Percentiles rank a stretch among this genome's conserved stretches.
Evolutionary conservation across 1,140 invertebrate genomes (phyloP).

Genomic region (Cepaea nemoralis): DNA sequence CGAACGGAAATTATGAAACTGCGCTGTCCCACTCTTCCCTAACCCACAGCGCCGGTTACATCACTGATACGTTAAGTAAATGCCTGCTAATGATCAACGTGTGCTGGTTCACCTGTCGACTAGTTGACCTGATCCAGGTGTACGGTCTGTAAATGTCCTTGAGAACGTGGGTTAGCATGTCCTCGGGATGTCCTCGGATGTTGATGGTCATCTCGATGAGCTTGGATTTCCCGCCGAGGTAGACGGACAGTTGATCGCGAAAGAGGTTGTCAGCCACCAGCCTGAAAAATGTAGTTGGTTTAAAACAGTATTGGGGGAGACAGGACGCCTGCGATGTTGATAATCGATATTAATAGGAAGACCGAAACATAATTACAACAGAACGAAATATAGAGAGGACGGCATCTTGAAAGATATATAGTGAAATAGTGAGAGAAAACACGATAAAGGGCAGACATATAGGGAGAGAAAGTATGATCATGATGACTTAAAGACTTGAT

Average conservation of each 20-base stretch:
- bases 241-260: slow-evolving; percentile 14
- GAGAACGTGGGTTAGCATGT: neutral
- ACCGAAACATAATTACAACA: too few species aligned
- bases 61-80: neutral
- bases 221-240: slow-evolving; percentile 29
- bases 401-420: too few species aligned
- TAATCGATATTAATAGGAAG: too few species aligned
- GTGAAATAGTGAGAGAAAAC: too few species aligned
- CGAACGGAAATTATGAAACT: neutral
- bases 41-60: neutral
- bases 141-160: slow-evolving; percentile 24
- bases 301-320: too few species aligned
- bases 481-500: too few species aligned
- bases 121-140: slow-evolving; percentile 44
- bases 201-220: slow-evolving; percentile 40
- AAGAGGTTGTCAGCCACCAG: slow-evolving; percentile 10
- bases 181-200: neutral
- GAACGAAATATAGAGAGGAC: too few species aligned
- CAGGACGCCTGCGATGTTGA: too few species aligned
- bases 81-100: neutral
- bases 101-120: slow-evolving; percentile 32
- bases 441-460: too few species aligned
- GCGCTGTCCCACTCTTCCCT: neutral
- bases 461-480: too few species aligned
- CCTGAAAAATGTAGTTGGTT: slow-evolving; percentile 8